Base-by-base conservation (phyloP, 2,113 vertebrate genomes). In the Loxodonta africana region DNA sequence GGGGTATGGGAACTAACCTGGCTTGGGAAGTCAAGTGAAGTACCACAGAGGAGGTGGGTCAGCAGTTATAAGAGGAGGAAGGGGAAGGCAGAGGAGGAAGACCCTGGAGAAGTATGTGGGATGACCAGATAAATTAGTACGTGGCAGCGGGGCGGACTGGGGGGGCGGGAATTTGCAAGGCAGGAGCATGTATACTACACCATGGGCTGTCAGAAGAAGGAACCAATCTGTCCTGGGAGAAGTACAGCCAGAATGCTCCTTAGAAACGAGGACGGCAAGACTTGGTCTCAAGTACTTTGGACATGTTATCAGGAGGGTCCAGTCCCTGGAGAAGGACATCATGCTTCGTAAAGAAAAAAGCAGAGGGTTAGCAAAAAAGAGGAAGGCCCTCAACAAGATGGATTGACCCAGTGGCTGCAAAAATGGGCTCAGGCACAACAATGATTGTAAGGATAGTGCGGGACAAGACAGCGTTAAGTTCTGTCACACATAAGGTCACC, bases 11-110 rank as follows among this genome's bases (percentile, higher is more conserved):
- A 30, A 77, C 30, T 82, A 6, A 14, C 12, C 77, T 76, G 65
- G 23, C 60, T 71, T 33, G 33, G 53, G 69, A 88, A 48, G n/a
- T 69, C 60, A 77, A 88, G 37, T 33, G 41, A 82, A 90, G 20
- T 4, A 0, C 44, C 14, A 8, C 18, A 12, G 15, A 57, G 6
- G 1, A 21, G 18, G 8, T 25, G 26, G 73, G 6, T 30, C 2
- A 6, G 44, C 62, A 81, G 26, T 26, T 91, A n/a, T 37, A 33
- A 84, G 18, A 1, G 9, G 51, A 62, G 46, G 15, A 41, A 44
- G 1, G 6, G 33, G 33, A 63, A 83, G 18, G n/a, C n/a, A 37
- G 48, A 62, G 69, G 9, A 69, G 26, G 12, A 18, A 12, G 0
- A 2, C 53, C 67, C 53, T 44, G 21, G 51, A 44, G n/a, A 80